Conservation (phyloP, 2,113 vertebrate species). For the Morone saxatilis region DNA sequence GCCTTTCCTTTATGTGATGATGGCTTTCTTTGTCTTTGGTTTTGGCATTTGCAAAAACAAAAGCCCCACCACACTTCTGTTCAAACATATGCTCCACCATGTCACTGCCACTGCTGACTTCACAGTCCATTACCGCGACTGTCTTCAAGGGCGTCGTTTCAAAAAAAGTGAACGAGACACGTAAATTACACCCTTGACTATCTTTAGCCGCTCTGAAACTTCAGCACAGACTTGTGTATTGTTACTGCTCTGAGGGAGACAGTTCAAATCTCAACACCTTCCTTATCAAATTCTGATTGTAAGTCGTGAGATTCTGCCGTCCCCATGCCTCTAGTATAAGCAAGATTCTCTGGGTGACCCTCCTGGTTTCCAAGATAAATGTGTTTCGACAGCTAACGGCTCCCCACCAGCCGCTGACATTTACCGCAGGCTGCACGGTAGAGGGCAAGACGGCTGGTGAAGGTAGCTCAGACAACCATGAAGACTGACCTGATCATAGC, state of each 20-base stretch:
- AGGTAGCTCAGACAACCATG: constrained; percentile 62
- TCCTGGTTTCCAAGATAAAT: constrained; percentile 67
- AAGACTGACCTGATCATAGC: constrained; percentile 38
- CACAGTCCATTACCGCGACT: no score
- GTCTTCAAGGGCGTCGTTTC: background rate
- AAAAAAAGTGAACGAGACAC: background rate
- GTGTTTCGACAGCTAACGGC: constrained; percentile 69
- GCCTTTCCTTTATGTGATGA: background rate
- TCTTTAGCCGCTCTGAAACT: background rate
- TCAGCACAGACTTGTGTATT: background rate
- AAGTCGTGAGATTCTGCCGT: background rate
- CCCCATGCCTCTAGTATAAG: constrained; percentile 15
- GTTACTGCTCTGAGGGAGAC: background rate
- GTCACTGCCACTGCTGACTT: background rate
- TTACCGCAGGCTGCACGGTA: constrained; percentile 62
- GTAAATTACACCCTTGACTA: background rate
- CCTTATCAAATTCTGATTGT: constrained; percentile 22
- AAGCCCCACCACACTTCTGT: background rate
- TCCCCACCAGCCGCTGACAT: constrained; percentile 77
- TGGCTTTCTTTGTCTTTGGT: background rate
- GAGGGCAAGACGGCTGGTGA: constrained; percentile 36
- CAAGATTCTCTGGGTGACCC: constrained; percentile 46
- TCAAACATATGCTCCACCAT: background rate
- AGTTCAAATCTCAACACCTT: background rate
- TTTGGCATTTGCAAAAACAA: background rate